Conservation (phyloP, 2,888 invertebrate species). For the Megalurothrips usitatus region DNA sequence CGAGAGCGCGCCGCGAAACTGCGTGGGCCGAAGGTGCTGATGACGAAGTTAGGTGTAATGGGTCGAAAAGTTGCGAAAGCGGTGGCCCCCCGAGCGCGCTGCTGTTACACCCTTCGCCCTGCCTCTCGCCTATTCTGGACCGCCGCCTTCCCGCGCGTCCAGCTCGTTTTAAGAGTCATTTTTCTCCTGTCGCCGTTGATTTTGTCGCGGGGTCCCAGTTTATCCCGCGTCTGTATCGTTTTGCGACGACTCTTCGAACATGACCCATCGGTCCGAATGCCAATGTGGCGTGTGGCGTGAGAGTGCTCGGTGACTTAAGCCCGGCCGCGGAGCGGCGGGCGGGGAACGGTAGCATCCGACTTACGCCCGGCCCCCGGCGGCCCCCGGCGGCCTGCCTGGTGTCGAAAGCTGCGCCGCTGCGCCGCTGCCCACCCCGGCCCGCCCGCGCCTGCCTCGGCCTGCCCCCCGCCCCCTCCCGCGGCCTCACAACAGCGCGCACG, state of each 20-base stretch:
- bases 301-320: too few relatives aligned
- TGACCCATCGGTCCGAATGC: too few relatives aligned
- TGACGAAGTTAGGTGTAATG: constrained; percentile 6
- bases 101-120: too few relatives aligned
- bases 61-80: constrained; percentile 5
- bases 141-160: too few relatives aligned
- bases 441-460: background rate
- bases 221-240: too few relatives aligned
- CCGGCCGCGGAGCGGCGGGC: too few relatives aligned
- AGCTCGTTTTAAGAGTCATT: too few relatives aligned
- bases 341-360: background rate
- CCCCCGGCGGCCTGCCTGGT: background rate
- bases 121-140: too few relatives aligned
- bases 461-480: background rate
- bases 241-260: too few relatives aligned
- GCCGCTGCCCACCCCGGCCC: background rate
- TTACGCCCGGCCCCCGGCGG: background rate
- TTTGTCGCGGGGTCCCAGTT: too few relatives aligned
- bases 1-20: background rate
- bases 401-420: background rate
- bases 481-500: background rate
- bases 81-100: background rate
- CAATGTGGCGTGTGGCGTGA: too few relatives aligned
- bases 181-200: too few relatives aligned
- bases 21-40: constrained; percentile 5